Conservation (phyloP, 2,888 invertebrate species). For the Spilosoma lubricipeda region DNA sequence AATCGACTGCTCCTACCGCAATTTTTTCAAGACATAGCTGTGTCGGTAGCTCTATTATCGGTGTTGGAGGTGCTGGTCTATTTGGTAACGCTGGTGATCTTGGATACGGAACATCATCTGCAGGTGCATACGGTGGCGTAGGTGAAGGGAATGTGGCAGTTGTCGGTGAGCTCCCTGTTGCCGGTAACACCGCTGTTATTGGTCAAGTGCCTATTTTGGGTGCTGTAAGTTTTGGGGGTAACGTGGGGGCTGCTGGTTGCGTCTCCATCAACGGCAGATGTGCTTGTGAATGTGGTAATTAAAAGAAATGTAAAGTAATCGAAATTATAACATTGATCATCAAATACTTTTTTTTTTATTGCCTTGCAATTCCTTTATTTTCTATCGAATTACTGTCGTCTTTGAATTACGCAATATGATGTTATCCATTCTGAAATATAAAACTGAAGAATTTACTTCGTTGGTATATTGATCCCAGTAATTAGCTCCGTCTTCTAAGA, state of each 20-base stretch:
- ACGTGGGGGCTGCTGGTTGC: slow-evolving; percentile 29
- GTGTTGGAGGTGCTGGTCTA: not conserved
- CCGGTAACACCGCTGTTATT: slow-evolving; percentile 44
- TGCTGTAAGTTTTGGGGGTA: slow-evolving; percentile 48
- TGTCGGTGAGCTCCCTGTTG: slow-evolving; percentile 51
- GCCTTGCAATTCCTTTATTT: too few species aligned
- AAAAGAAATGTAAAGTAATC: too few species aligned
- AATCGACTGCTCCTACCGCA: not conserved
- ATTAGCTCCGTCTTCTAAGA: too few species aligned
- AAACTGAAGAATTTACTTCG: too few species aligned
- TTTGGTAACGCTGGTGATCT: not conserved
- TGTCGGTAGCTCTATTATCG: not conserved
- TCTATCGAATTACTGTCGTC: too few species aligned
- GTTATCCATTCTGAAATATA: too few species aligned
- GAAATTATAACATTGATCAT: too few species aligned
- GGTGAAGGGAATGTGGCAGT: slow-evolving; percentile 49
- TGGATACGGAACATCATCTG: not conserved
- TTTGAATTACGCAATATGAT: too few species aligned
- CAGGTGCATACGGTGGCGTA: slow-evolving; percentile 11
- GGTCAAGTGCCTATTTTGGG: slow-evolving; percentile 55
- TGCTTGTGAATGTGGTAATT: slow-evolving; percentile 11
- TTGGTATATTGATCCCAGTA: too few species aligned
- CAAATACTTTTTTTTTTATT: too few species aligned
- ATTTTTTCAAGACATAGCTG: not conserved
- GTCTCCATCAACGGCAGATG: slow-evolving; percentile 25